Conservation (phyloP, 2,113 vertebrate species). For the Loxodonta africana region DNA sequence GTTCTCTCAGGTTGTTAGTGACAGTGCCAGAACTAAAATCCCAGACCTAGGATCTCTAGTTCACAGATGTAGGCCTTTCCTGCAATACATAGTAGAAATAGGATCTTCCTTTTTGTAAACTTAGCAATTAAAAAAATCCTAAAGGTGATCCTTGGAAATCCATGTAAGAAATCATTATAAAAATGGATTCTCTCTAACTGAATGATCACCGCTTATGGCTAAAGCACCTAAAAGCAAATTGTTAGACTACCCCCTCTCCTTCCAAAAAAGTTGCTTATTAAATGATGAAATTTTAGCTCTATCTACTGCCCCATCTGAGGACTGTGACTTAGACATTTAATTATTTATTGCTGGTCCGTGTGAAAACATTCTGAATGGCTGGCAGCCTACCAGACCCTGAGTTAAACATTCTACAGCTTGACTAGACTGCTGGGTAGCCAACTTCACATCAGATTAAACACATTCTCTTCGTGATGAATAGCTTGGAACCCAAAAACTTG, state of each 20-base stretch:
- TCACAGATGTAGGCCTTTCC: neutral
- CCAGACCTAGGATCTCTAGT: neutral
- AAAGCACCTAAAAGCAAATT: slow-evolving; percentile 70
- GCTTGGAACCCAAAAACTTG: slow-evolving; percentile 73
- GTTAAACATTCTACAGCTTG: slow-evolving; percentile 86
- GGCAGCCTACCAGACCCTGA: slow-evolving; percentile 88
- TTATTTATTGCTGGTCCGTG: slow-evolving; percentile 86
- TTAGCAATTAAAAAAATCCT: neutral
- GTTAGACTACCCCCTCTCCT: neutral
- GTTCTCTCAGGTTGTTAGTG: neutral
- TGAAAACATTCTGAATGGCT: slow-evolving; percentile 89
- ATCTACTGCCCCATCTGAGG: slow-evolving; percentile 70
- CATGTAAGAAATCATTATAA: neutral
- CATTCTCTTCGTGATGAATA: slow-evolving; percentile 76
- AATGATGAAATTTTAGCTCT: slow-evolving; percentile 78
- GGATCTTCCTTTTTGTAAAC: neutral
- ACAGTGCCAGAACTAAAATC: neutral
- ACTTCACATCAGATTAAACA: slow-evolving; percentile 86
- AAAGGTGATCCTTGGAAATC: neutral
- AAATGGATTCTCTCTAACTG: neutral
- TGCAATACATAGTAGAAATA: neutral
- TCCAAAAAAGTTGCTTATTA: neutral
- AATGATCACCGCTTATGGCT: slow-evolving; percentile 61
- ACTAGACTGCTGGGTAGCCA: slow-evolving; percentile 84
- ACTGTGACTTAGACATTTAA: slow-evolving; percentile 88